A percentile compares a stretch with the other conserved stretches of the same genome.
These are phyloP conservation scores for Lanius collurio DNA, from an alignment of 2,113 vertebrate genomes.

Conservation along the genomic window DNA sequence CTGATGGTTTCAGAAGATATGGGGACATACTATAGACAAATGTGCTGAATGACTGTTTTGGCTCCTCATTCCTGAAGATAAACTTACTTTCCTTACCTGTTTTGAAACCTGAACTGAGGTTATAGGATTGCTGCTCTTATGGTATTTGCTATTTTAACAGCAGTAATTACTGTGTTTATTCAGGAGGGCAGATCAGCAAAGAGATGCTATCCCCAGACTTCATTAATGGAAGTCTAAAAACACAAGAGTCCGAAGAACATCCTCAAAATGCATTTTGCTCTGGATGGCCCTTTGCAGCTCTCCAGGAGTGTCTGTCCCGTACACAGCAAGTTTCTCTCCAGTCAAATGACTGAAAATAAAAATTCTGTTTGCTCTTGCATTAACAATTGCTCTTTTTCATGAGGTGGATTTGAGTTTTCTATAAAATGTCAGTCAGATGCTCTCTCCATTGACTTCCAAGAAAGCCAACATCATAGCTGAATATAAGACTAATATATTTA, in stretches of 20 bases:
- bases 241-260: not conserved
- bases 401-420: not conserved
- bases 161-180: slow-evolving; percentile 26
- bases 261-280: not conserved
- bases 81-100: not conserved
- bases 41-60: not conserved
- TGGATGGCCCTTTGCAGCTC: not conserved
- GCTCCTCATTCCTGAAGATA: not conserved
- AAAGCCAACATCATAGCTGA: not conserved
- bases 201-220: not conserved
- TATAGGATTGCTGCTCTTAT: not conserved
- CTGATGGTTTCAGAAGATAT: not conserved
- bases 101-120: slow-evolving; percentile 5
- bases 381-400: not conserved
- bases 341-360: not conserved
- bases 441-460: not conserved
- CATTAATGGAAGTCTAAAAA: not conserved
- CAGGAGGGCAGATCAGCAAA: slow-evolving; percentile 16
- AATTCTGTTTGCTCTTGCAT: not conserved
- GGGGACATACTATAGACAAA: not conserved
- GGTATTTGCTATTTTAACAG: slow-evolving; percentile 13
- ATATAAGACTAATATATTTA: not conserved
- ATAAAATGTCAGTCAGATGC: not conserved
- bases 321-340: not conserved
- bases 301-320: not conserved